Evolutionary conservation across 2,113 vertebrate species (phyloP).

Genomic region (Poeciliopsis occidentalis): DNA sequence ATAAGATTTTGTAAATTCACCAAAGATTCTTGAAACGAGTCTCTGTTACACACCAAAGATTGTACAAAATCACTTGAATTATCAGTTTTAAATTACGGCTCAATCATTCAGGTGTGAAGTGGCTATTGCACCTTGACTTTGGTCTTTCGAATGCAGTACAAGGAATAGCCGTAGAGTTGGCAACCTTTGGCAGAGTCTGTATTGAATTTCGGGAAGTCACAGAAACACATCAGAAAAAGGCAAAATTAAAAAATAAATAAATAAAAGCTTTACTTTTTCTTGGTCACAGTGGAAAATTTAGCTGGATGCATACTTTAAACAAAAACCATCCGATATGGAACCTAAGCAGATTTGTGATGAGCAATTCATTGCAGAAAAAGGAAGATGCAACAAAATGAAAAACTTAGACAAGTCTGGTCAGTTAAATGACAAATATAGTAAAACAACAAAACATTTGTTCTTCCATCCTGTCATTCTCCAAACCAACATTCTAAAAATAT

Average conservation of each 20-base stretch:
- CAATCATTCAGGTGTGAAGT: slow-evolving; percentile 21
- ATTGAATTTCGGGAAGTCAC: slow-evolving; percentile 35
- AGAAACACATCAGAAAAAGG: slow-evolving; percentile 15
- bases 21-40: slow-evolving; percentile 17
- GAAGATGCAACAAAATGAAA: not conserved
- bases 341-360: slow-evolving; percentile 12
- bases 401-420: not conserved
- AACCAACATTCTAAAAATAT: not conserved
- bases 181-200: slow-evolving; percentile 16
- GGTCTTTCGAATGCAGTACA: slow-evolving; percentile 1
- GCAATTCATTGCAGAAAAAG: not conserved
- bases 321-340: not conserved
- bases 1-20: slow-evolving; percentile 14
- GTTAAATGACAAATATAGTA: not conserved
- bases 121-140: slow-evolving; percentile 4
- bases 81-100: slow-evolving; percentile 10
- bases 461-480: too few relatives aligned
- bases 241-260: slow-evolving; percentile 1
- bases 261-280: not conserved
- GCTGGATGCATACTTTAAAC: not conserved
- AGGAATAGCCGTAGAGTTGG: not conserved
- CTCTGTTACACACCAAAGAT: not conserved
- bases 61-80: slow-evolving; percentile 6
- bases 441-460: not conserved
- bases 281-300: not conserved